Percentiles rank a stretch among this genome's conserved stretches.
These are phyloP conservation scores for Xylota segnis DNA, from an alignment of 2,888 invertebrate species.

Conservation along the genomic window DNA sequence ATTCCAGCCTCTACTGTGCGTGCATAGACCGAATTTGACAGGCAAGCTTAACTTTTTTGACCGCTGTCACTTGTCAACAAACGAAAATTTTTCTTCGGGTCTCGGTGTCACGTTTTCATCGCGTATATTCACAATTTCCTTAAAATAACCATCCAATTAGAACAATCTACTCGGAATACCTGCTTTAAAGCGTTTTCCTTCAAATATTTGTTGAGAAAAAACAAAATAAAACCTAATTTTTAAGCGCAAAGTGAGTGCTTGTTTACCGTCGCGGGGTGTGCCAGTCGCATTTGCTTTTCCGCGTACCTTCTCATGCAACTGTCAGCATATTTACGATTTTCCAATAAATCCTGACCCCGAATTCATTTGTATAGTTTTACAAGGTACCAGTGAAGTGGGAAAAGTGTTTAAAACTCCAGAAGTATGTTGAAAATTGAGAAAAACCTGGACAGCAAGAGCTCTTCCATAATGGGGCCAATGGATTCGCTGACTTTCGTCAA, in stretches of 20 bases:
- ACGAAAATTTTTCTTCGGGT: slow-evolving; percentile 18
- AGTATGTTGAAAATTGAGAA: slow-evolving; percentile 66
- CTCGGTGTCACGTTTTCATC: slow-evolving; percentile 22
- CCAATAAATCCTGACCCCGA: not conserved
- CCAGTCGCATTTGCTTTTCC: slow-evolving; percentile 19
- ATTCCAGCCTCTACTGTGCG: slow-evolving; percentile 23
- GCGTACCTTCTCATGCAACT: slow-evolving; percentile 33
- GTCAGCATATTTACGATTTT: slow-evolving; percentile 33
- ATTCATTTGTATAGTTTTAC: not conserved
- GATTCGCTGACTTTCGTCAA: slow-evolving; percentile 80
- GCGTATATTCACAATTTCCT: slow-evolving; percentile 4
- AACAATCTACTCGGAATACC: not conserved
- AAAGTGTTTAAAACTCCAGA: not conserved
- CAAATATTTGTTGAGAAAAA: not conserved
- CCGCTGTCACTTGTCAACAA: slow-evolving; percentile 63
- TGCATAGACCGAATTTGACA: slow-evolving; percentile 25
- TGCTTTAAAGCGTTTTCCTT: not conserved
- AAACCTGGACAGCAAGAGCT: slow-evolving; percentile 51
- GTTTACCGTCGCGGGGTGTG: slow-evolving; percentile 54
- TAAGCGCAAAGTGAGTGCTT: slow-evolving; percentile 18
- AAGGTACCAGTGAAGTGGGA: slow-evolving; percentile 1
- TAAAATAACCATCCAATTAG: not conserved
- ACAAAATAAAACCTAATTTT: not conserved
- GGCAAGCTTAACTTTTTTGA: not conserved
- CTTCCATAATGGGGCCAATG: slow-evolving; percentile 82